These are phyloP conservation scores for Mixornis gularis DNA, from an alignment of 2,113 vertebrate species.

Conservation along the genomic window DNA sequence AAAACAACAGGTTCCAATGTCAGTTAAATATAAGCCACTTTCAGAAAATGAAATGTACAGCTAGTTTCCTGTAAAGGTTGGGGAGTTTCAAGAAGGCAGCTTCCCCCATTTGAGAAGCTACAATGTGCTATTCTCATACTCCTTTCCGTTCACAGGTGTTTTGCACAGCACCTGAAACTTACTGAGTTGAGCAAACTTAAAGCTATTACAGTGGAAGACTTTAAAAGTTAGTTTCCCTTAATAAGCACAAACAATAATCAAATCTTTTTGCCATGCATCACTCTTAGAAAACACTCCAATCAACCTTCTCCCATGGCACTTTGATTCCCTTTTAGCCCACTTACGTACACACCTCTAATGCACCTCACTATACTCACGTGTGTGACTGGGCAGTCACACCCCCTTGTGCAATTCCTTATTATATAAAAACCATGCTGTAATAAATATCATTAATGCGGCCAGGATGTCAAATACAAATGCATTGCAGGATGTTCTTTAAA, in stretches of 20 bases:
- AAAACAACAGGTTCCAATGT: neutral
- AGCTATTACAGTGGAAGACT: neutral
- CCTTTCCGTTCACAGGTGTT: neutral
- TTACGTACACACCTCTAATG: neutral
- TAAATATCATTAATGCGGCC: neutral
- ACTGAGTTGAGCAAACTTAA: neutral
- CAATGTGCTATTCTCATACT: neutral
- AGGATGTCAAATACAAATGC: neutral
- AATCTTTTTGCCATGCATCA: neutral
- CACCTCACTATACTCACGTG: fast-evolving
- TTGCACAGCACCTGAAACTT: neutral
- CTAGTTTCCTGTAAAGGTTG: neutral
- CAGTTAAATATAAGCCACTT: neutral
- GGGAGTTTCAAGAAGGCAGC: neutral
- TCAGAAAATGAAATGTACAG: neutral
- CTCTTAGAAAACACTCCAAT: neutral
- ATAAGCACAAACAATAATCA: neutral
- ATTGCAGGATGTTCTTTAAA: neutral
- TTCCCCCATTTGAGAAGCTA: neutral
- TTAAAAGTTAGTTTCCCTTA: neutral
- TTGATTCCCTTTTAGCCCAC: neutral
- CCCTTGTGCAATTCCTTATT: neutral
- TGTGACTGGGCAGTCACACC: neutral
- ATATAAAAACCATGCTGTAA: neutral
- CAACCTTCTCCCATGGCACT: neutral